Evolutionary conservation across 2,113 vertebrate genomes (phyloP).

Genomic region (Ceratotherium simum): DNA sequence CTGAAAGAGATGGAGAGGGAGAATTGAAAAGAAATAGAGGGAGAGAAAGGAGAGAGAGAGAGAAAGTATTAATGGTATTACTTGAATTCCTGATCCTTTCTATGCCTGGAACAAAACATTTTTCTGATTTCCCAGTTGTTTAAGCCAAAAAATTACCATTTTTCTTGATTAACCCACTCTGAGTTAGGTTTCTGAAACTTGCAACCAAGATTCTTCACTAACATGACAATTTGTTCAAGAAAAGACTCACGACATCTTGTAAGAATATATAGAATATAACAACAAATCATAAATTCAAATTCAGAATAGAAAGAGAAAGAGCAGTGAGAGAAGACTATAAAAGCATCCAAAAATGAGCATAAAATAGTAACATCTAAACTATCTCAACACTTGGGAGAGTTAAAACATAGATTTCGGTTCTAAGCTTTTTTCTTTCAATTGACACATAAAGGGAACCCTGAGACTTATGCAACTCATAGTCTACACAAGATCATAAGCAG

Average conservation of each 20-base stretch:
- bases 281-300: background rate
- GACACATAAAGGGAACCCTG: background rate
- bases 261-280: background rate
- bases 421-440: background rate
- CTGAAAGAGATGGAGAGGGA: background rate
- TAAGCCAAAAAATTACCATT: background rate
- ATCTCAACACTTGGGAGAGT: background rate
- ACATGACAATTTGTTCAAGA: background rate
- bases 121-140: background rate
- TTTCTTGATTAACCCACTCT: background rate
- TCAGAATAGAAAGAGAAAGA: background rate
- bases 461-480: background rate
- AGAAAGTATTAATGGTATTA: background rate
- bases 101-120: background rate
- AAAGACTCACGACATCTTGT: background rate
- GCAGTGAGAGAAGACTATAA: background rate
- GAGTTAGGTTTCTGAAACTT: background rate
- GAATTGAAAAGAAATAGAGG: background rate
- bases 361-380: background rate
- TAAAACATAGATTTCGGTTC: background rate
- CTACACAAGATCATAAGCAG: fast-evolving
- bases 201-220: background rate
- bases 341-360: background rate
- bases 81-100: background rate
- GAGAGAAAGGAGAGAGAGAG: background rate